phyloP scores from a whole-genome alignment of 2,888 invertebrate genomes.

The Aphodius sticticus region DNA sequence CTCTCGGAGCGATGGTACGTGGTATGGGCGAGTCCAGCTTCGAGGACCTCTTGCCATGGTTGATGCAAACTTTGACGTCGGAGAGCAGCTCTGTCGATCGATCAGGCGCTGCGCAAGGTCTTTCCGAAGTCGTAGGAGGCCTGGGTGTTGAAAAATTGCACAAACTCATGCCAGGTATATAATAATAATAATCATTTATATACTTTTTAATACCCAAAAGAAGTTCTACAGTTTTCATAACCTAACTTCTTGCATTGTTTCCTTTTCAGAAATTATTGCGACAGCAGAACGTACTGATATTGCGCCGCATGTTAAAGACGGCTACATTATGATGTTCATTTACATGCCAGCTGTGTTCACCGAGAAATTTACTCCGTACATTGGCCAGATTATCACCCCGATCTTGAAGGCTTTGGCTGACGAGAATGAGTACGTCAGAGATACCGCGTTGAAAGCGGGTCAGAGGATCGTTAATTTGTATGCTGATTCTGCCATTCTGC shows the following conservation, averaged over 20 bases:
- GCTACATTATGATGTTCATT: constrained; percentile 99
- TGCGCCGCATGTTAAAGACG: constrained; percentile 97
- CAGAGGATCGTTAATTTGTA: constrained; percentile 96
- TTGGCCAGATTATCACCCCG: constrained; percentile 92
- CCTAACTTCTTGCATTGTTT: neutral
- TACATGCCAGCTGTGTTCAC: constrained; percentile 98
- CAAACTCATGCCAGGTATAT: constrained; percentile 88
- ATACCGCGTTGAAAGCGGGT: constrained; percentile 95
- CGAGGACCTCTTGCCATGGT: constrained; percentile 96
- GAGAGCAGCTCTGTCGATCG: constrained; percentile 95
- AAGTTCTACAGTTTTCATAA: neutral
- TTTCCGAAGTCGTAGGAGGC: constrained; percentile 97
- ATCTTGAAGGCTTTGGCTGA: constrained; percentile 97
- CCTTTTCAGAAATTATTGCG: constrained; percentile 79
- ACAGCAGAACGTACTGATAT: constrained; percentile 93
- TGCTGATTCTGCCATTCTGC: constrained; percentile 92
- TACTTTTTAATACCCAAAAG: neutral
- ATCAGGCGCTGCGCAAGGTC: constrained; percentile 88
- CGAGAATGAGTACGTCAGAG: constrained; percentile 98
- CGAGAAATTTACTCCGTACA: constrained; percentile 91
- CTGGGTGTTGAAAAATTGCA: constrained; percentile 94
- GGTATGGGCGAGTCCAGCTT: constrained; percentile 97
- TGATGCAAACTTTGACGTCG: constrained; percentile 97
- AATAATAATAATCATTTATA: constrained; percentile 19
- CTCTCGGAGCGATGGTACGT: constrained; percentile 96